Evolutionary conservation across 2,797 vertebrate species (phyloP).

Genomic region (Ctenopoma multispine): DNA sequence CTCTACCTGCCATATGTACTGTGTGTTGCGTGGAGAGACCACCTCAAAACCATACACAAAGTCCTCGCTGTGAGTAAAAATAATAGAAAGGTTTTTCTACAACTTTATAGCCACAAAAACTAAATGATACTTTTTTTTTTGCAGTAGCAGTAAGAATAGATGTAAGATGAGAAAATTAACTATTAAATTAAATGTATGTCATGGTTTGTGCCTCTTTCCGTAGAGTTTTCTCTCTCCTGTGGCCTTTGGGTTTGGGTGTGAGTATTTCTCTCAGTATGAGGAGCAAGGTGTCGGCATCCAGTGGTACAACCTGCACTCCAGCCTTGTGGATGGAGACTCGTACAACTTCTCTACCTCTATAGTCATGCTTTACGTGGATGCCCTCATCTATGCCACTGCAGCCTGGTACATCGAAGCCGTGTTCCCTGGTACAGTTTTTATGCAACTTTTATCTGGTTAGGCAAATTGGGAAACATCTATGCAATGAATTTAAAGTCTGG

Average conservation of each 20-base stretch:
- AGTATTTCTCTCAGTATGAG: conserved; percentile 92
- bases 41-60: conserved; percentile 79
- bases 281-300: conserved; percentile 92
- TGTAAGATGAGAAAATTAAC: too few species aligned
- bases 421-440: conserved; percentile 86
- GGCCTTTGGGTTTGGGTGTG: conserved; percentile 94
- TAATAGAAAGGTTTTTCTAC: rapidly evolving
- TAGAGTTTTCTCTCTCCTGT: conserved; percentile 94
- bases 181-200: neutral
- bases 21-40: conserved; percentile 90
- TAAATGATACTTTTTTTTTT: too few species aligned
- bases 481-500: neutral
- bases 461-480: neutral
- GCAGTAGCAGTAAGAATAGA: too few species aligned
- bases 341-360: conserved; percentile 88
- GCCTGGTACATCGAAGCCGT: conserved; percentile 93
- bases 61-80: conserved; percentile 84
- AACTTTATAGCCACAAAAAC: too few species aligned
- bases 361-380: conserved; percentile 87
- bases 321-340: conserved; percentile 84
- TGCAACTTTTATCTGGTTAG: neutral
- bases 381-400: conserved; percentile 83
- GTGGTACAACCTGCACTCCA: conserved; percentile 88
- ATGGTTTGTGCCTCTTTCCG: conserved; percentile 1
- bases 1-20: conserved; percentile 92